Evolutionary conservation across 2,113 vertebrate species (phyloP).

Genomic region (Lampris incognitus): DNA sequence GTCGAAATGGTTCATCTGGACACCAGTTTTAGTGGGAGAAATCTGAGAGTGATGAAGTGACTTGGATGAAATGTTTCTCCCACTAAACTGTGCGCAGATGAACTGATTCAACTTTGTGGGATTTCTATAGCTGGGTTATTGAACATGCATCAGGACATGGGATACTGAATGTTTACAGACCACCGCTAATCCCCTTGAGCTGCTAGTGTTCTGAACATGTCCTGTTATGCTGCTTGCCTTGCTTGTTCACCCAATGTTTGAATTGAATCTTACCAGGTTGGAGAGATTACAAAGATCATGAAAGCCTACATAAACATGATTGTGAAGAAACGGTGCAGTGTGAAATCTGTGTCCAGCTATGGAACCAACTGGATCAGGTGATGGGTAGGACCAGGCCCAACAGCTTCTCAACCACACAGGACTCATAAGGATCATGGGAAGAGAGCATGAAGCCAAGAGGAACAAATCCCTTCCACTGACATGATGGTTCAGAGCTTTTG

Average conservation of each 20-base stretch:
- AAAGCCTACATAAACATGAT: slow-evolving; percentile 97
- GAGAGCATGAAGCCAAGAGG: slow-evolving; percentile 14
- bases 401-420: neutral
- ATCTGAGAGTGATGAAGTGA: too few species aligned
- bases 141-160: too few species aligned
- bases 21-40: too few species aligned
- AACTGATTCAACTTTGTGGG: too few species aligned
- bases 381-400: slow-evolving; percentile 46
- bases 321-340: slow-evolving; percentile 92
- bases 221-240: neutral
- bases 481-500: slow-evolving; percentile 3
- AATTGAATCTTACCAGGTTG: slow-evolving; percentile 79
- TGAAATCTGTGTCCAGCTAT: slow-evolving; percentile 87
- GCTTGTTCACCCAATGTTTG: neutral
- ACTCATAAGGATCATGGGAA: neutral
- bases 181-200: too few species aligned
- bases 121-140: too few species aligned
- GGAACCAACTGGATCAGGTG: slow-evolving; percentile 89
- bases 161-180: too few species aligned
- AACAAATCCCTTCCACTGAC: slow-evolving; percentile 18
- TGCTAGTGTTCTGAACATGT: neutral
- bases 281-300: slow-evolving; percentile 95
- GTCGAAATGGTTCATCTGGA: too few species aligned
- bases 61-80: too few species aligned
- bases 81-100: too few species aligned